Evolutionary conservation across 2,888 invertebrate genomes (phyloP).

Genomic region (Allygus modestus): DNA sequence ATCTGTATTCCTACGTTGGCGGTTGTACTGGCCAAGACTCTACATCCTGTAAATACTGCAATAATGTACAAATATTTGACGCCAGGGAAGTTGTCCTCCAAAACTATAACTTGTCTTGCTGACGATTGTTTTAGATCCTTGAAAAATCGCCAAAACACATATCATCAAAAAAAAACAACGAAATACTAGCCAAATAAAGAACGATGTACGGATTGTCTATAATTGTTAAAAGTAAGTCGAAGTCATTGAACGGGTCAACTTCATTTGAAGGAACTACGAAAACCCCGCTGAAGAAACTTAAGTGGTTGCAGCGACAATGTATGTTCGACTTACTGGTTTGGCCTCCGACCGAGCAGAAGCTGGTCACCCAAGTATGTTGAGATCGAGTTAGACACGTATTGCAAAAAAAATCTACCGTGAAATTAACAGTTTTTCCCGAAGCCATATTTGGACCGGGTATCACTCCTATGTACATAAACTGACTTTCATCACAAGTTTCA

Average conservation of each 20-base stretch:
- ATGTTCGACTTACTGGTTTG: background rate
- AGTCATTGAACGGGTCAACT: background rate
- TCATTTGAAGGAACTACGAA: background rate
- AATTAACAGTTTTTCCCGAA: background rate
- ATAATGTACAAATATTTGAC: background rate
- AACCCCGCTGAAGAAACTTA: background rate
- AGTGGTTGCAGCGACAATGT: background rate
- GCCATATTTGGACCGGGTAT: background rate
- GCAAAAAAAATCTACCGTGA: background rate
- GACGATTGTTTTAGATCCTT: background rate
- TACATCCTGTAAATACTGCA: background rate
- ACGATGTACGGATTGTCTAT: background rate
- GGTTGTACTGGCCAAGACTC: background rate
- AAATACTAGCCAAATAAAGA: background rate
- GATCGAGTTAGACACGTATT: background rate
- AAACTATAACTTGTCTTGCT: background rate
- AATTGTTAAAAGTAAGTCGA: background rate
- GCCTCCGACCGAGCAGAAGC: background rate
- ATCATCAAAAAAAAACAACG: background rate
- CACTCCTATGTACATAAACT: background rate
- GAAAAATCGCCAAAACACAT: background rate
- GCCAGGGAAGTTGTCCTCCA: background rate
- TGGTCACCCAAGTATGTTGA: background rate
- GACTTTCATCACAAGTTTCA: background rate
- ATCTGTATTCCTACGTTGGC: conserved; percentile 3